Evolutionary conservation across 2,113 vertebrate species (phyloP), one percentile per base, ranked within the genome.

Genomic region (rabbit (Oryctolagus cuniculus)): DNA sequence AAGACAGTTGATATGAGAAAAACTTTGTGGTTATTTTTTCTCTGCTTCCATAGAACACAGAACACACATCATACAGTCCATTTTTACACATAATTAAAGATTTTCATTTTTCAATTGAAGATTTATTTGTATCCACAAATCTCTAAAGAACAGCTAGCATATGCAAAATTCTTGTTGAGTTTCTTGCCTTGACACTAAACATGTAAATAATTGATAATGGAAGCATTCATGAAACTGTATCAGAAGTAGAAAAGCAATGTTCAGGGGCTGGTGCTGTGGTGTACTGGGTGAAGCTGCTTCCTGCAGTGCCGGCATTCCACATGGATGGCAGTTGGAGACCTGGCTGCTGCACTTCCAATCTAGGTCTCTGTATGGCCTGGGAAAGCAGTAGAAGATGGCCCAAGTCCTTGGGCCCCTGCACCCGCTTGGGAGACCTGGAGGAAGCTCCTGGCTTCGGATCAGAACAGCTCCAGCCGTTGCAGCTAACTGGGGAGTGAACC

Each of bases 51-150:
- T 66, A 70, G 78, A 88, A 67, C 19, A 10, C 4, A 81, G 34
- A 78, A 94, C 55, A 19, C 19, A 17, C 53, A 82, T 44, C 8
- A 61, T 22, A 12, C 91, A 85, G 58, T 27, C 10, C 12, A 84
- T 64, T 49, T 96, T 92, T 89, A 83, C 22, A 79, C 13, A 67
- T 3, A 89, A 12, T 84, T 66, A 51, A 36, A 80, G 34, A 91
- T 79, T 90, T 93, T 80, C 66, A 78, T 72, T 83, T 86, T 92
- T 93, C 6, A 66, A 44, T 24, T 75, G 88, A 90, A 92, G 58
- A 87, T 55, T 49, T 38, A 87, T 83, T 34, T 86, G 74, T 7
- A 22, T 87, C 69, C 73, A 93, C 27, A 86, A 79, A 91, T 89
- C 8, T 19, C 61, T 38, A 29, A 6, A 82, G 25, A 10, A 90